Evolutionary conservation across 64 coral and sea anemone species (phyloP), one percentile per base, ranked within the genome.

Genomic region (Montipora cactus): DNA sequence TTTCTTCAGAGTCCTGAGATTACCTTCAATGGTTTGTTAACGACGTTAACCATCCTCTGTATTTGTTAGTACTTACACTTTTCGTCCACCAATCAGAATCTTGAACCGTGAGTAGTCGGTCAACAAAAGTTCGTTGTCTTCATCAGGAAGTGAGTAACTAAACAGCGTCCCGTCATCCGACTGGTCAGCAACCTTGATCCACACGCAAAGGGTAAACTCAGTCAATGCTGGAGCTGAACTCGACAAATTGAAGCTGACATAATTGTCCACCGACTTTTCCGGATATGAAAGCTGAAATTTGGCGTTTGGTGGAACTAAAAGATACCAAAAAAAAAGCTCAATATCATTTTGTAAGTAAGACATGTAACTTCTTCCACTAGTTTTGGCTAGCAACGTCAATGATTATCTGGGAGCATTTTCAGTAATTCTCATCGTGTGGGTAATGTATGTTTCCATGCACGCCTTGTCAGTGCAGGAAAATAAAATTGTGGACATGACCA

Each of bases 171-270:
- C 81, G 18, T 47, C 81, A 67, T 83, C 28, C 2, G 58, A 25
- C 10, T 46, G 28, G 23, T 83, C 59, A 1, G 4, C 81, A 45
- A 19, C 44, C 68, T 83, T 83, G 2, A 47, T 46, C 81, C 81
- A 83, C 59, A 67, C 5, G 37, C 81, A 83, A 25, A 83, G 25
- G 19, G 61, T 83, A 47, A 83, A 83, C 16, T 58, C 81, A 7
- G 81, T 83, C 23, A 83, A 15, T 28, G 58, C 13, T 83, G 58
- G 28, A 19, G 81, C 81, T 28, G 20, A 67, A 67, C 59, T 14
- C 3, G 22, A 15, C 13, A 83, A 0, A 19, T 83, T 44, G 0
- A 83, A 19, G 6, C 59, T 83, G 37, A 83, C 81, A 59, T 67
- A 83, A 47, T 83, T 16, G 1, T 37, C 44, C 4, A 83, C 81